phyloP scores from a whole-genome alignment of 2,888 invertebrate species.

The Phasia obesa region DNA sequence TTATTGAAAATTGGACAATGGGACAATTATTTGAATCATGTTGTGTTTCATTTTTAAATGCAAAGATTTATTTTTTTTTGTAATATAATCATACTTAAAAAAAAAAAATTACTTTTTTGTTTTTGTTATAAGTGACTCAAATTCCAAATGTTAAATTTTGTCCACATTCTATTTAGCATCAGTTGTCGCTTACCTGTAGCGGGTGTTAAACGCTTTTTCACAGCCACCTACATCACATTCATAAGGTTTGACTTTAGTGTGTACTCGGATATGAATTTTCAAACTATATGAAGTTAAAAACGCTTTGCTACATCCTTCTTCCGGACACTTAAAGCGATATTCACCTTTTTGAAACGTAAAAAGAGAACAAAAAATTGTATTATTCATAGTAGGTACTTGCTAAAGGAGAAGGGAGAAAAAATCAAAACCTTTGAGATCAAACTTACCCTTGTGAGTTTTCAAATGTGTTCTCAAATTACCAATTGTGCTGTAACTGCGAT shows the following conservation, averaged over 20 bases:
- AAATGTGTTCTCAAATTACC: conserved; percentile 97
- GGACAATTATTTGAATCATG: too few species aligned
- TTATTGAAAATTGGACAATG: too few species aligned
- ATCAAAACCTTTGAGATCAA: background rate
- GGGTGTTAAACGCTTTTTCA: conserved; percentile 96
- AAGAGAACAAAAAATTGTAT: background rate
- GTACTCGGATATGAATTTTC: conserved; percentile 96
- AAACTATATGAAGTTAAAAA: conserved; percentile 97
- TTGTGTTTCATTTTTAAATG: too few species aligned
- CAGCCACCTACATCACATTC: conserved; percentile 92
- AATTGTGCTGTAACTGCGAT: conserved; percentile 94
- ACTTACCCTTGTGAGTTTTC: conserved; percentile 96
- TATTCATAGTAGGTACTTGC: too few species aligned
- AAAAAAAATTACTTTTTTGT: too few species aligned
- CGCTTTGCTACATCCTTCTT: conserved; percentile 94
- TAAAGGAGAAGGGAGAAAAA: too few species aligned
- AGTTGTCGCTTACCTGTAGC: conserved; percentile 91
- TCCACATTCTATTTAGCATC: too few species aligned
- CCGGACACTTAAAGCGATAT: conserved; percentile 95
- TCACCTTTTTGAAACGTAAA: conserved; percentile 86
- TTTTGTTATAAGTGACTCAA: too few species aligned
- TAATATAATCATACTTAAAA: too few species aligned
- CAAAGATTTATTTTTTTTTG: too few species aligned
- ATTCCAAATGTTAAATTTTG: too few species aligned
- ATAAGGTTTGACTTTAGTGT: conserved; percentile 96